Percentiles rank a stretch among this genome's conserved stretches.
Conservation (phyloP, 1,140 invertebrate species). For the Tachypleus tridentatus region DNA sequence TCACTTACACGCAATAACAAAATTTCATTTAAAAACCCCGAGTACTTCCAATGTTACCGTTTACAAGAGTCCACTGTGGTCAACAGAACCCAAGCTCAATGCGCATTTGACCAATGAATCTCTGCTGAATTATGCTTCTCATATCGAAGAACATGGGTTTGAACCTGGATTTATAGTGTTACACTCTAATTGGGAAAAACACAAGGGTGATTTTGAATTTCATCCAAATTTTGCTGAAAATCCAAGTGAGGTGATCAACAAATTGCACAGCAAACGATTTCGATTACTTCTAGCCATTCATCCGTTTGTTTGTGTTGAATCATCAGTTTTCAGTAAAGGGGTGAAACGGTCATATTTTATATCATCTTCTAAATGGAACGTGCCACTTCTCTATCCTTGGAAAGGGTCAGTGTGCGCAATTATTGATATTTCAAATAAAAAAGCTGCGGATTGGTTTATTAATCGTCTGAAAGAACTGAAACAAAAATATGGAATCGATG, state of each 20-base stretch:
- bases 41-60: too few species aligned
- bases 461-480: conserved; percentile 43
- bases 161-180: too few species aligned
- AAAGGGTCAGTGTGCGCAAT: conserved; percentile 40
- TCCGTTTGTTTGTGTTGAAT: background rate
- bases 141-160: too few species aligned
- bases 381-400: background rate
- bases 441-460: conserved; percentile 63
- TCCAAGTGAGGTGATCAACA: background rate
- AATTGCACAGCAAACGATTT: conserved; percentile 1
- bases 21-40: background rate
- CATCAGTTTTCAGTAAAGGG: too few species aligned
- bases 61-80: too few species aligned
- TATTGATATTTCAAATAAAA: conserved; percentile 69
- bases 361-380: background rate
- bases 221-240: background rate
- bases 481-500: conserved; percentile 62
- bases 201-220: too few species aligned
- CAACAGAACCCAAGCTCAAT: too few species aligned
- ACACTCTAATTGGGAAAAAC: too few species aligned
- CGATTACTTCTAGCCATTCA: conserved; percentile 6
- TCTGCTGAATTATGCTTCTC: too few species aligned
- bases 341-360: too few species aligned
- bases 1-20: conserved; percentile 7
- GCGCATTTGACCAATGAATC: too few species aligned